Conservation (phyloP, 2,797 vertebrate species). For the Ctenosaura bakeri region DNA sequence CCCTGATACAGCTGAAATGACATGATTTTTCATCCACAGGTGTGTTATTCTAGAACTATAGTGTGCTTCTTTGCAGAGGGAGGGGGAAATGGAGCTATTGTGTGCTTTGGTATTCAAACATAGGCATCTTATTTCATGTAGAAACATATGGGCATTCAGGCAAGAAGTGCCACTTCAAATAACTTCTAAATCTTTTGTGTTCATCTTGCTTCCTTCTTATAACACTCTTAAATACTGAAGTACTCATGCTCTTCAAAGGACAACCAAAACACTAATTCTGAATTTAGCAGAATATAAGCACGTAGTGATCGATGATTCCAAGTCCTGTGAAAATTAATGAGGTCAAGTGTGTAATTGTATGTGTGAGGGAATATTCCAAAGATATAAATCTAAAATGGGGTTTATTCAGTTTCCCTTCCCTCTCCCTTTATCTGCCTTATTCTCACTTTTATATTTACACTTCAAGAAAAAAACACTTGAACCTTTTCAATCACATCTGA, state of each 20-base stretch:
- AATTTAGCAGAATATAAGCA: conserved; percentile 16
- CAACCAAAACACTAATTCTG: background rate
- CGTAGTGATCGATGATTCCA: background rate
- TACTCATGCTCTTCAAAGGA: background rate
- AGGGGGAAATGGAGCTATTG: conserved; percentile 43
- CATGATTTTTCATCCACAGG: background rate
- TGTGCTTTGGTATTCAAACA: conserved; percentile 74
- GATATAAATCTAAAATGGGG: background rate
- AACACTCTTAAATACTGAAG: accelerated
- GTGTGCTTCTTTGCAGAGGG: conserved; percentile 51
- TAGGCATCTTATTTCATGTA: conserved; percentile 65
- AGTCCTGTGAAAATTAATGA: background rate
- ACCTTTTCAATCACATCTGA: background rate
- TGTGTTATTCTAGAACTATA: background rate
- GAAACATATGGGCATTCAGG: conserved; percentile 70
- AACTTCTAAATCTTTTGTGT: conserved; percentile 33
- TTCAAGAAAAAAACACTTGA: background rate
- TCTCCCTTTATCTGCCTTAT: background rate
- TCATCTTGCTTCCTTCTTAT: conserved; percentile 31
- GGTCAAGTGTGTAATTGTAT: background rate
- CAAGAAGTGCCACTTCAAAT: conserved; percentile 58
- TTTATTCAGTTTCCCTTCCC: background rate
- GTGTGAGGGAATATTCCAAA: background rate
- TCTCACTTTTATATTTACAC: background rate
- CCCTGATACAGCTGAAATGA: too few species aligned